A percentile compares a stretch with the other conserved stretches of the same genome.
Conservation (phyloP, 2,888 invertebrate genomes). For the Argyra leucocephala region DNA sequence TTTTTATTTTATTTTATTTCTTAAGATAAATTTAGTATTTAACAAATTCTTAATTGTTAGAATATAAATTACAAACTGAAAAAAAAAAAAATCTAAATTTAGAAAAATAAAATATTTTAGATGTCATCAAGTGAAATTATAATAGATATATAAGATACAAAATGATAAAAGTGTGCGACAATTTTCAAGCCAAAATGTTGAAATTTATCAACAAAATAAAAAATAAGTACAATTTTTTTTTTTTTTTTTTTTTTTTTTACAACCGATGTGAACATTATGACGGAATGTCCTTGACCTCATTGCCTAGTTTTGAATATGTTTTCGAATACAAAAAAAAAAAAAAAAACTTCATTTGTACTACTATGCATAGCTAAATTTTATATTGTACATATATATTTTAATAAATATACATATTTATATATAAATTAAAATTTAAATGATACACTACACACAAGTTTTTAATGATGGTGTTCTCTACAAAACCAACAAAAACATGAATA, state of each 20-base stretch:
- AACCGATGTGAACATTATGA: conserved; percentile 3
- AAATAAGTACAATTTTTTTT: neutral
- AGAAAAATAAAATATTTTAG: too few species aligned
- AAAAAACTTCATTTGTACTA: neutral
- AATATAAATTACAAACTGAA: too few species aligned
- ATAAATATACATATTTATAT: too few species aligned
- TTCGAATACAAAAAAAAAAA: neutral
- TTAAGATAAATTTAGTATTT: too few species aligned
- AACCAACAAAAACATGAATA: too few species aligned
- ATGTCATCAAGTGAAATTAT: too few species aligned
- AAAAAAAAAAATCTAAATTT: too few species aligned
- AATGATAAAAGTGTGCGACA: neutral
- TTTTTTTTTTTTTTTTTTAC: neutral
- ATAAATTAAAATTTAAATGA: too few species aligned
- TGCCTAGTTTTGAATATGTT: conserved; percentile 5
- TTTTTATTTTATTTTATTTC: too few species aligned
- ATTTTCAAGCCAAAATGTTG: neutral
- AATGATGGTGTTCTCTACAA: too few species aligned
- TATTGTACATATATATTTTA: neutral
- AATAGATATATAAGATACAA: neutral
- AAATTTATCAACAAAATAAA: neutral
- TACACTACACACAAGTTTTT: too few species aligned
- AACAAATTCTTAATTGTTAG: too few species aligned
- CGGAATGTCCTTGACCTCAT: conserved; percentile 2
- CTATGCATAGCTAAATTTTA: neutral